Evolutionary conservation across 2,888 invertebrate genomes (phyloP), one percentile per base, ranked within the genome.

Genomic region (Dugesia japonica): DNA sequence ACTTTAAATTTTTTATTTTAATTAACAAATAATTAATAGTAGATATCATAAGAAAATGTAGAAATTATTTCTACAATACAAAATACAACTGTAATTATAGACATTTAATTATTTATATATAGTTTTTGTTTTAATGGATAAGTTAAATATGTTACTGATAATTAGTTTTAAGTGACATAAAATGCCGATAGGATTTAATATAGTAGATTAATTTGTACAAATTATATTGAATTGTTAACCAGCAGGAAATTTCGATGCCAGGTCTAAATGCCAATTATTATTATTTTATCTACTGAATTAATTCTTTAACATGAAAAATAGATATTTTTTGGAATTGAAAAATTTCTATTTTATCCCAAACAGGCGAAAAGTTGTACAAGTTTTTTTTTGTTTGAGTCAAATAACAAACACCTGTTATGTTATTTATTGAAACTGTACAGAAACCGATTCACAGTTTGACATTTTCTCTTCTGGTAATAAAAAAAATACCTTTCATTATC

Each of bases 161-260:
- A 56, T 56, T 56, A 56, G 17, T 56, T n/a, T 56, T 56, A 56
- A 56, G 56, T 56, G 56, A 56, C 56, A 56, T 56, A 56, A 56
- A 56, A 56, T 56, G 56, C 56, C 56, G 56, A 56, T 56, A 56
- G 56, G 17, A 56, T 56, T 56, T 56, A 56, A 56, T 56, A 56
- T 56, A 56, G n/a, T 13, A n/a, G 56, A 56, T 56, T 56, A 56
- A 56, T 56, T 56, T n/a, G 17, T n/a, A 56, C 56, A 56, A 56
- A 56, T 56, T 56, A 56, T 56, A 56, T 56, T 56, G 56, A 56
- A 56, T 56, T n/a, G 56, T 56, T 56, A 23, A 56, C n/a, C 56
- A 56, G 56, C 56, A 23, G 56, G 23, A 56, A 7, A 7, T 56
- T 13, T 23, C 17, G 4, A 13, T 56, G 17, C 23, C 23, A 23